Evolutionary conservation across 1,140 invertebrate species (phyloP), one percentile per base, ranked within the genome.

Genomic region (Polypedilum vanderplanki): DNA sequence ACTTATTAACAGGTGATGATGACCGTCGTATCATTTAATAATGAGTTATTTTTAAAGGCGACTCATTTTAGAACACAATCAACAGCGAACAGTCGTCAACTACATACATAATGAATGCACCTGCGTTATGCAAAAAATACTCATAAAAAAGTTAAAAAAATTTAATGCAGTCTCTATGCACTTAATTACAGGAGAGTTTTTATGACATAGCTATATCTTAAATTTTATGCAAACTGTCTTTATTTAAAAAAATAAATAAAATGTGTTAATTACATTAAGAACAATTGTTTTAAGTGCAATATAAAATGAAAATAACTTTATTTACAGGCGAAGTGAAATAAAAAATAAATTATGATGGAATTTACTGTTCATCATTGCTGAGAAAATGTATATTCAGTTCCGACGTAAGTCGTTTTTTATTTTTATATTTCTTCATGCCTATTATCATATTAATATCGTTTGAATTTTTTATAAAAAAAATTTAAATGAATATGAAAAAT

Each of bases 231-330:
- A 57, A 57, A 57, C 12, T 57, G n/a, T 57, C n/a, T 46, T 57
- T 57, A 57, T 57, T 57, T 57, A n/a, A 57, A 57, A 46, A 57
- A 57, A 57, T 57, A 57, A n/a, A 12, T 57, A n/a, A 57, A 57
- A 57, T 57, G 46, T 57, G 46, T 57, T 57, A 57, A 57, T 57
- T 57, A 57, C 46, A 15, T 57, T 57, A 57, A 57, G 46, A 57
- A 57, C 46, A 57, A 57, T 57, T 57, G 46, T 15, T 57, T 57
- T 57, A 57, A 57, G 46, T 57, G 46, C 46, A 57, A n/a, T 57
- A n/a, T 57, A n/a, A 57, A 57, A 57, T n/a, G n/a, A 57, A 57
- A 57, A 33, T 33, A 33, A 33, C 24, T 33, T 33, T 5, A 33
- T 33, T 33, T 33, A 33, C 24, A 3, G 24, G 24, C 24, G 24